Base-by-base conservation (phyloP, 2,888 invertebrate genomes). In the Hemicrepidius hirtus region DNA sequence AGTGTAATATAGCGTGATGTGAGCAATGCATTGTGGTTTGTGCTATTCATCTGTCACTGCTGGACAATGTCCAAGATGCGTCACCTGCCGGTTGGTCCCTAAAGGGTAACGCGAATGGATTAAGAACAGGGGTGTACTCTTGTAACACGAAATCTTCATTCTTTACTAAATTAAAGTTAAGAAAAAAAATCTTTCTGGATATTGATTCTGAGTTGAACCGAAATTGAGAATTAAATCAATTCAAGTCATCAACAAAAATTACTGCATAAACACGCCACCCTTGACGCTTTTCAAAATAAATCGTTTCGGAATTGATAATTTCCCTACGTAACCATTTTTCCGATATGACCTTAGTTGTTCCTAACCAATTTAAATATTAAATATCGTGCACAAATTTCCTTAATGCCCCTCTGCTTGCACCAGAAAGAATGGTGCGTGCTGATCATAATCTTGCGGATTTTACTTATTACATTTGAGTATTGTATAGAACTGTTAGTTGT, bases 1-100 rank as follows among this genome's bases (percentile, higher is more conserved):
- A 78, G 82, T 84, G 83, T 79, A 84, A 84, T 84, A 82, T 80
- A 81, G 83, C 84, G 81, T 84, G 84, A 83, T 84, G 83, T 83
- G 82, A 82, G 82, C 83, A 82, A 82, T 80, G 80, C 79, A 82
- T 84, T 84, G 82, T 84, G 82, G 82, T 80, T 79, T 79, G 78
- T 78, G 75, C 80, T 81, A 83, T 83, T 83, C 83, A 82, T 79
- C 81, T 82, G 82, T 82, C 83, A 82, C 74, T 83, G 82, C 76
- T 83, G 83, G 83, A 83, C 83, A 83, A 79, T 82, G 83, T 84
- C 82, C 84, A 79, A 82, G 78, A 83, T 83, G 78, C 82, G 82
- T 83, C 84, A 84, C 83, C 84, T 84, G 84, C 83, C 81, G 75
- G 44, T 75, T 59, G 44, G 66, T 66, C 64, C 57, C 68, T 21